Conservation (phyloP, 2,797 vertebrate species). For the Sus cebifrons region DNA sequence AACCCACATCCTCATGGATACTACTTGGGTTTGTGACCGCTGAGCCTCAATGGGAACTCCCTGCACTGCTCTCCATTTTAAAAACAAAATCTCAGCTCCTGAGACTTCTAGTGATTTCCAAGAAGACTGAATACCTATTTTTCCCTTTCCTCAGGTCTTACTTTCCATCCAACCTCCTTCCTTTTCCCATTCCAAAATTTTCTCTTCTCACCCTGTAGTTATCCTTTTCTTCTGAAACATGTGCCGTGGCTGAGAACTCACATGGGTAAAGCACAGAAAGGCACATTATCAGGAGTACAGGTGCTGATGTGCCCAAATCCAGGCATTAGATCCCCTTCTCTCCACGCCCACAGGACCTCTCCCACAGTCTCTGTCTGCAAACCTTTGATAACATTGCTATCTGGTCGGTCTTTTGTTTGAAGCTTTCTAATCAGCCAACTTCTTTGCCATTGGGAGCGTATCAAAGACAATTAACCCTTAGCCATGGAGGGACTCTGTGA, state of each 20-base stretch:
- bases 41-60: no score
- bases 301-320: background rate
- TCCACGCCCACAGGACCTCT: fast-evolving
- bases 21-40: no score
- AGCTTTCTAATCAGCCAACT: background rate
- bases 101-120: background rate
- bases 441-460: background rate
- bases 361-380: background rate
- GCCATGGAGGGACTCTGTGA: background rate
- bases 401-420: background rate
- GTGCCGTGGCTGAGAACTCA: background rate
- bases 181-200: background rate
- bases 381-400: background rate
- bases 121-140: fast-evolving
- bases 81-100: background rate
- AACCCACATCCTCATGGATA: no score
- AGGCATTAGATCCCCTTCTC: background rate
- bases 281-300: background rate
- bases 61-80: background rate
- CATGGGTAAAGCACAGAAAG: background rate
- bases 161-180: background rate
- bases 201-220: background rate
- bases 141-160: background rate
- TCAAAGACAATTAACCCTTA: constrained; percentile 2
- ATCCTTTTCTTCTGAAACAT: background rate